These are phyloP conservation scores for Dendrolimus pini DNA, from an alignment of 2,888 invertebrate species.

Conservation along the genomic window DNA sequence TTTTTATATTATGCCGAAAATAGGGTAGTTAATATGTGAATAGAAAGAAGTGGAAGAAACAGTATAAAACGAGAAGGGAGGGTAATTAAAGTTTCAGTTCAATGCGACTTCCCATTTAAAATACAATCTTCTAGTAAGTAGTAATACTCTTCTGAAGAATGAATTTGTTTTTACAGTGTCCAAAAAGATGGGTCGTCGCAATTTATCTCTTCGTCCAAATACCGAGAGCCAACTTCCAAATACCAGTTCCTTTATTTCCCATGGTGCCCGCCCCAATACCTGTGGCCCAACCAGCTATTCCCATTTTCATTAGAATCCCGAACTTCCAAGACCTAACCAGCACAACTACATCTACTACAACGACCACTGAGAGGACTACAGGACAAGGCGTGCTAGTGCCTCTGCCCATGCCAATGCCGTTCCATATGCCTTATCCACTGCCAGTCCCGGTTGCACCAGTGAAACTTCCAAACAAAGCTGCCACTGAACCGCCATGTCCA, in stretches of 20 bases:
- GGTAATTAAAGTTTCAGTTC: too few species aligned
- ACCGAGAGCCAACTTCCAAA: background rate
- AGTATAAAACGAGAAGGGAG: too few species aligned
- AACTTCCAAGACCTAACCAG: constrained; percentile 11
- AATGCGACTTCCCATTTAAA: too few species aligned
- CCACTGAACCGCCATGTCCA: constrained; percentile 41
- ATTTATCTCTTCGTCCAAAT: constrained; percentile 2
- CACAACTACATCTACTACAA: constrained; percentile 15
- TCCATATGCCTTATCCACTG: constrained; percentile 37
- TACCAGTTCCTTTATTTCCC: background rate
- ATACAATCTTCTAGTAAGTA: too few species aligned
- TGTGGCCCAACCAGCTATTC: constrained; percentile 6
- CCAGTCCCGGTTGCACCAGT: constrained; percentile 26
- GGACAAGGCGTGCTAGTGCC: constrained; percentile 15
- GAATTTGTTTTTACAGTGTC: constrained; percentile 15
- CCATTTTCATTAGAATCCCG: constrained; percentile 10
- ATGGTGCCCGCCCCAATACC: constrained; percentile 17
- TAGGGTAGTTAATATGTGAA: too few species aligned
- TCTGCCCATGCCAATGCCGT: constrained; percentile 26
- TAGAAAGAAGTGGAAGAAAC: too few species aligned
- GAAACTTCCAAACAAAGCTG: background rate
- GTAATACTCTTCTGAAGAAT: too few species aligned
- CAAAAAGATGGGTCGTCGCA: constrained; percentile 19
- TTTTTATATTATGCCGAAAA: too few species aligned
- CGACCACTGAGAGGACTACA: constrained; percentile 7